Conservation (phyloP, 2,888 invertebrate species). For the Agrochola lychnidis region DNA sequence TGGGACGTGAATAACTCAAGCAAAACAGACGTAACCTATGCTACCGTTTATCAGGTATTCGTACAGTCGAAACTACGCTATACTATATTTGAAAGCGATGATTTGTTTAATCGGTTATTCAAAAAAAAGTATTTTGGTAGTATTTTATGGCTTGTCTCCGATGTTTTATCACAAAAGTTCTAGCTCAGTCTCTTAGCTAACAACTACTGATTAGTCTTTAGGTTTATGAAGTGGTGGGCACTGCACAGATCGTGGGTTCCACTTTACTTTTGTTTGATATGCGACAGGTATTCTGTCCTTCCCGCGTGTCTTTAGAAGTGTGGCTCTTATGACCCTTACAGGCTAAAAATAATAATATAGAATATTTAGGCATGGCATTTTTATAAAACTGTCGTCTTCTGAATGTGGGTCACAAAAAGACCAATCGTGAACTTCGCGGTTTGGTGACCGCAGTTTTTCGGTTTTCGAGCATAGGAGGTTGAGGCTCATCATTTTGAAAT, state of each 20-base stretch:
- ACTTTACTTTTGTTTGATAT: neutral
- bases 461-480: neutral
- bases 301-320: neutral
- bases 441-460: neutral
- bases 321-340: neutral
- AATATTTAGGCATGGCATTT: neutral
- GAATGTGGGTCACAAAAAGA: conserved; percentile 5
- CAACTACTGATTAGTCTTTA: neutral
- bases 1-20: conserved; percentile 21
- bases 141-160: conserved; percentile 16
- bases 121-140: neutral
- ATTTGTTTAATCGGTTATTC: conserved; percentile 28
- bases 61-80: conserved; percentile 1
- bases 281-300: neutral
- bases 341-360: neutral
- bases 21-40: conserved; percentile 35
- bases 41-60: conserved; percentile 7
- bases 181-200: conserved; percentile 5
- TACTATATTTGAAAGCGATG: conserved; percentile 9
- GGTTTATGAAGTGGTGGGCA: neutral
- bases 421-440: neutral
- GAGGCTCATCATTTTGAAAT: neutral
- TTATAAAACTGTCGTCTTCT: neutral
- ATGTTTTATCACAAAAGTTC: conserved; percentile 35
- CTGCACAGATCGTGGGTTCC: neutral